Percentiles rank a stretch among this genome's conserved stretches.
Conservation (phyloP, 2,797 vertebrate species). For the Loris lydekkerianus region DNA sequence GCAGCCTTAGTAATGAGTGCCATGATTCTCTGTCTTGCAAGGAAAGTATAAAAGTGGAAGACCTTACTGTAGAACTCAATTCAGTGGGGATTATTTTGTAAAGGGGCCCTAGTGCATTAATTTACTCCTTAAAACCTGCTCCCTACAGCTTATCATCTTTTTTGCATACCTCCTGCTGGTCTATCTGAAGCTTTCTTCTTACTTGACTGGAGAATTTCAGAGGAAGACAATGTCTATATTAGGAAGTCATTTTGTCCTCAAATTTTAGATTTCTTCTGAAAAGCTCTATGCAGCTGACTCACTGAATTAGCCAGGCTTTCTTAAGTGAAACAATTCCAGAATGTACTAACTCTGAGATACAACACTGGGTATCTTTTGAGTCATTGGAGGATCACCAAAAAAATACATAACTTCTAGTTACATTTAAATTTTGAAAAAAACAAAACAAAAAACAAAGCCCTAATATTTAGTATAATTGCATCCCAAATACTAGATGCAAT, state of each 20-base stretch:
- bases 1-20: neutral
- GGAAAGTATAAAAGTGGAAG: neutral
- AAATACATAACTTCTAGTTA: neutral
- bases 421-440: constrained; percentile 52
- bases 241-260: constrained; percentile 28
- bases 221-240: constrained; percentile 25
- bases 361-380: constrained; percentile 13
- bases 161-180: neutral
- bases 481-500: neutral
- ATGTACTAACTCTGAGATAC: constrained; percentile 54
- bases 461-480: neutral
- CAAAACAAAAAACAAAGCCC: too few species aligned
- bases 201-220: constrained; percentile 1
- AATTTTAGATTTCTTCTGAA: constrained; percentile 55
- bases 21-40: neutral
- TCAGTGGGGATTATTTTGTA: constrained; percentile 26
- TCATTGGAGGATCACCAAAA: constrained; percentile 46
- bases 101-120: neutral
- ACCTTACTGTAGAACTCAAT: neutral
- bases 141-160: neutral
- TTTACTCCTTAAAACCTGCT: neutral
- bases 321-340: constrained; percentile 54
- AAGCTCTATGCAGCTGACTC: constrained; percentile 58
- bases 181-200: neutral
- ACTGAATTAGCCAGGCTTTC: constrained; percentile 58